These are phyloP conservation scores for Drosophila orena DNA, from an alignment of 1,140 invertebrate genomes.

Conservation along the genomic window DNA sequence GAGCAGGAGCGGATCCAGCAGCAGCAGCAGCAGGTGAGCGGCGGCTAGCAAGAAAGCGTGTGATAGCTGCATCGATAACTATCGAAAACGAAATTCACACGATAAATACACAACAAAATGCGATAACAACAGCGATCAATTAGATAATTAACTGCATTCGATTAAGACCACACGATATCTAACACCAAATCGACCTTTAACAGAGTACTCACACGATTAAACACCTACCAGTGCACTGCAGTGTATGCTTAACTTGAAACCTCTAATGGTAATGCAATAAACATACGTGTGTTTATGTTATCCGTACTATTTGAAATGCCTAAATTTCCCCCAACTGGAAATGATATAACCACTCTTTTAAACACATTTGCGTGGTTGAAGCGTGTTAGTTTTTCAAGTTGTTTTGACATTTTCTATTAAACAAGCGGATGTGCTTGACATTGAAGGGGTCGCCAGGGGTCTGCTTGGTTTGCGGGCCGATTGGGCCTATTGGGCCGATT, in stretches of 20 bases:
- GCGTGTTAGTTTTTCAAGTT: constrained; percentile 25
- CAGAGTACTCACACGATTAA: too few relatives aligned
- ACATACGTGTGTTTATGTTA: too few relatives aligned
- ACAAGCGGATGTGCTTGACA: constrained; percentile 3
- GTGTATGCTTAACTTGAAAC: neutral
- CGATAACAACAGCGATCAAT: neutral
- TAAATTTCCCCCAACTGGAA: neutral
- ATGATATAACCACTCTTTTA: neutral
- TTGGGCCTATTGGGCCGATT: too few relatives aligned
- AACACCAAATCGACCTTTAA: too few relatives aligned
- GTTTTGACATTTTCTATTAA: constrained; percentile 24
- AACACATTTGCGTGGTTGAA: constrained; percentile 6
- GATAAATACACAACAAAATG: neutral
- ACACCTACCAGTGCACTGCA: too few relatives aligned
- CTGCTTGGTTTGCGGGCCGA: neutral
- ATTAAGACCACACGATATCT: neutral
- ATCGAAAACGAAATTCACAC: neutral
- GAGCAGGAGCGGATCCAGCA: constrained; percentile 81
- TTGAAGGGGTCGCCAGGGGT: neutral
- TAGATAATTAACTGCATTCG: neutral
- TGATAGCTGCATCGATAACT: neutral
- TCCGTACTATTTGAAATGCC: too few relatives aligned
- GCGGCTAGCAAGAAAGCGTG: neutral
- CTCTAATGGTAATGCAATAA: neutral
- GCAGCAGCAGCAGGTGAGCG: constrained; percentile 67